phyloP scores from a whole-genome alignment of 2,797 vertebrate species.

The Nyctalus aviator region DNA sequence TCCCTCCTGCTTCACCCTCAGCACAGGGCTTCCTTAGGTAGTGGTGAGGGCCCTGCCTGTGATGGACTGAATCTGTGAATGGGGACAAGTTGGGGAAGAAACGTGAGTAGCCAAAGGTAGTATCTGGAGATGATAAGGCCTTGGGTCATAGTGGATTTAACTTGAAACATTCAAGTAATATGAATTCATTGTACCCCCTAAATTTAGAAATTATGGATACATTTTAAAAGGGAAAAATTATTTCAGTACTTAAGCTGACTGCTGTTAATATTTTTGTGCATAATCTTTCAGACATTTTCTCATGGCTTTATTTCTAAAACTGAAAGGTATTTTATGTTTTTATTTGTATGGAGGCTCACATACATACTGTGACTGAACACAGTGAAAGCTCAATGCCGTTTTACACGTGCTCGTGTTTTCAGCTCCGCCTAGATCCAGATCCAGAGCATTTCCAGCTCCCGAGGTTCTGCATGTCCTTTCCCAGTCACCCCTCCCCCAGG shows the following conservation, averaged over 20 bases:
- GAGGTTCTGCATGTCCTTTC: background rate
- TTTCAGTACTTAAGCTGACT: background rate
- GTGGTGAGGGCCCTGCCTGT: background rate
- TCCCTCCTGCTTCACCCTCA: background rate
- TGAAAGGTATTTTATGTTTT: background rate
- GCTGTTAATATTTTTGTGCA: background rate
- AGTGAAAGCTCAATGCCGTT: background rate
- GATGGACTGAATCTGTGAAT: background rate
- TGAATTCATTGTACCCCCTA: background rate
- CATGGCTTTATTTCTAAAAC: background rate
- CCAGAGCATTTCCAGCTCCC: background rate
- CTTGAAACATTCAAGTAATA: background rate
- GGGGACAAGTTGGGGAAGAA: background rate
- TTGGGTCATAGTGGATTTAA: background rate
- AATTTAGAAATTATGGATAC: constrained; percentile 51
- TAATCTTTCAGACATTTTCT: background rate
- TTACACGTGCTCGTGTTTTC: rapidly evolving
- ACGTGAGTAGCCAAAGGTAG: background rate
- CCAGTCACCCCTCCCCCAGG: background rate
- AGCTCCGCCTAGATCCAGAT: background rate
- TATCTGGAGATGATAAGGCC: background rate
- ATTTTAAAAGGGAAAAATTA: background rate
- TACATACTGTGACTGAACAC: background rate
- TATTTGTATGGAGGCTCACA: background rate
- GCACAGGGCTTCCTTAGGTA: background rate